Conservation (phyloP, 2,888 invertebrate species). For the Agriopis leucophaearia region DNA sequence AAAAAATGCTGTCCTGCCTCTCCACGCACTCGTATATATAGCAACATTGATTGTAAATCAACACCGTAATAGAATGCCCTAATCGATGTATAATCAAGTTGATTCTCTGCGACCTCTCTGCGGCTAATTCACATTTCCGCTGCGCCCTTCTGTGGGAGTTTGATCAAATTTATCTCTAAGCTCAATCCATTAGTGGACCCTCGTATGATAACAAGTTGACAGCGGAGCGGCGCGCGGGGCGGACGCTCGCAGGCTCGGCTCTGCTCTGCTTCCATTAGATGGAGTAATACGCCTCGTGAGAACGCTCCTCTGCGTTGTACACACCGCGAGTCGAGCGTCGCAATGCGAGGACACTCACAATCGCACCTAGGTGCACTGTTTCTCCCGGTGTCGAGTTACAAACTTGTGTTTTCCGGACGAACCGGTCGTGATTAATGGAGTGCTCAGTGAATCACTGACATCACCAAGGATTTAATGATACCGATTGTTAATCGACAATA, state of each 20-base stretch:
- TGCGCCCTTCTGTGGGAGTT: conserved; percentile 74
- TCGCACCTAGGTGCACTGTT: conserved; percentile 44
- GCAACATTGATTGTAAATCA: conserved; percentile 12
- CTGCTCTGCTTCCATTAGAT: conserved; percentile 49
- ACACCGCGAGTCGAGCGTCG: conserved; percentile 33
- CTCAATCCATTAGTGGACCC: conserved; percentile 79
- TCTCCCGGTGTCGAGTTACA: conserved; percentile 54
- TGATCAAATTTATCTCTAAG: conserved; percentile 79
- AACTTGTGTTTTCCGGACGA: conserved; percentile 56
- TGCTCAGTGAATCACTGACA: conserved; percentile 69
- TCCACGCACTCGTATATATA: conserved; percentile 21
- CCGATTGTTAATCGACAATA: conserved; percentile 54
- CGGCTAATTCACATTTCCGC: conserved; percentile 75
- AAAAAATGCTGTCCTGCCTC: conserved; percentile 25
- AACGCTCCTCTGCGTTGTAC: conserved; percentile 14
- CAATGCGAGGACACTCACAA: conserved; percentile 28
- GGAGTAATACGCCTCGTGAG: conserved; percentile 49
- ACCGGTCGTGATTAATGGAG: conserved; percentile 62
- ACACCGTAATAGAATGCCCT: conserved; percentile 28
- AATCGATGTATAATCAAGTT: conserved; percentile 38
- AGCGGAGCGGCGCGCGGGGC: conserved; percentile 63
- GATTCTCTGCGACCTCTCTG: conserved; percentile 53
- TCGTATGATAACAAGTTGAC: conserved; percentile 75
- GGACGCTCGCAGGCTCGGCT: conserved; percentile 51
- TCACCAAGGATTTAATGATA: conserved; percentile 65